Conservation (phyloP, 2,797 vertebrate genomes). For the Amblyraja radiata region DNA sequence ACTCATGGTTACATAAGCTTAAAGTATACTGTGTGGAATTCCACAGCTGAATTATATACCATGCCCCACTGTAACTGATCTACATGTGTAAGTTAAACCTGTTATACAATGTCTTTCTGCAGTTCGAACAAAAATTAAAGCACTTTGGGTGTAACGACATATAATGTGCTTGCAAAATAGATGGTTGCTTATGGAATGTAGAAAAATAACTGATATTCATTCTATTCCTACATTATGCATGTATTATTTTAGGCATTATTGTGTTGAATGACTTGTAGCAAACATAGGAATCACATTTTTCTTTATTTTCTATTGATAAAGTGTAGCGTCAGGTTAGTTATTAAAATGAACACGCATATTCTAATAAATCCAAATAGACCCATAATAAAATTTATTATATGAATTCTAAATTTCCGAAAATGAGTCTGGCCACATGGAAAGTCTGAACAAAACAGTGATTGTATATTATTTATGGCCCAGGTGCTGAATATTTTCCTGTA, state of each 20-base stretch:
- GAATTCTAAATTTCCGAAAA: not conserved
- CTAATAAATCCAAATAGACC: not conserved
- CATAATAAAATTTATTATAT: not conserved
- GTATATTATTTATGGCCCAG: not conserved
- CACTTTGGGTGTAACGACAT: not conserved
- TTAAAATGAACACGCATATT: not conserved
- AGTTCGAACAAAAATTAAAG: constrained; percentile 16
- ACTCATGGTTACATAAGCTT: constrained; percentile 32
- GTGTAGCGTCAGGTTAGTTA: too few relatives aligned
- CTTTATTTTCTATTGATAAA: not conserved
- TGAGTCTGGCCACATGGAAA: not conserved
- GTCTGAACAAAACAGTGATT: not conserved
- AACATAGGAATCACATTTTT: not conserved
- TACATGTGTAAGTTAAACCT: constrained; percentile 32
- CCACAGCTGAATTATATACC: constrained; percentile 17
- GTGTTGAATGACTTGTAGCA: not conserved
- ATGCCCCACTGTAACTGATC: constrained; percentile 5
- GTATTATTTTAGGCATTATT: constrained; percentile 15
- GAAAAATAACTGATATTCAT: constrained; percentile 8
- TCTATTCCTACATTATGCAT: not conserved
- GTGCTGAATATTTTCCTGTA: not conserved
- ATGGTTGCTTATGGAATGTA: not conserved
- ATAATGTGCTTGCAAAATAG: not conserved
- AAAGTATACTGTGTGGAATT: constrained; percentile 30
- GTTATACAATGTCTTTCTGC: not conserved